phyloP scores from a whole-genome alignment of 1,140 invertebrate species.

The Plutomurus gul region DNA sequence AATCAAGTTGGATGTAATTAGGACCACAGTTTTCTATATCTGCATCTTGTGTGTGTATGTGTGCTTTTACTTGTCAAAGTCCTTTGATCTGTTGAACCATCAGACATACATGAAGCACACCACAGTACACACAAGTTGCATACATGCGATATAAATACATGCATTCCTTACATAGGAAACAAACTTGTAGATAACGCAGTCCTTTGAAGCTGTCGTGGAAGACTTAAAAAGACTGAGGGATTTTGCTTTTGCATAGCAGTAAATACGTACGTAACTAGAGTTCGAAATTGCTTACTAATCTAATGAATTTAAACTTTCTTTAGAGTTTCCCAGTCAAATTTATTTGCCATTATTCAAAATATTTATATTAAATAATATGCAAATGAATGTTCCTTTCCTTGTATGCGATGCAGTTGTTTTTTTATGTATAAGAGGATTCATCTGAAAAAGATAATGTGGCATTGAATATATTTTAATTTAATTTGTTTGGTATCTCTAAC shows the following conservation, averaged over 20 bases:
- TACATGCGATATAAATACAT: not conserved
- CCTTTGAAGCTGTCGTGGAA: not conserved
- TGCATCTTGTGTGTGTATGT: not conserved
- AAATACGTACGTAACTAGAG: too few relatives aligned
- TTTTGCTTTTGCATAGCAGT: not conserved
- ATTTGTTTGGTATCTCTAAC: not conserved
- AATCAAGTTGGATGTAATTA: constrained; percentile 39
- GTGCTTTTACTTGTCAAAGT: not conserved
- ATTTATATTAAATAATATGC: too few relatives aligned
- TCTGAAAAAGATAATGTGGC: not conserved
- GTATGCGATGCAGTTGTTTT: too few relatives aligned
- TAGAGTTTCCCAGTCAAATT: not conserved
- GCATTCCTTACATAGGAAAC: not conserved
- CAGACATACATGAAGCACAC: not conserved
- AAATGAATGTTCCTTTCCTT: too few relatives aligned
- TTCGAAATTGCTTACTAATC: not conserved
- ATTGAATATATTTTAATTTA: not conserved
- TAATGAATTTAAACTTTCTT: not conserved
- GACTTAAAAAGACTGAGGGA: constrained; percentile 15
- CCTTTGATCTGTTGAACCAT: constrained; percentile 7
- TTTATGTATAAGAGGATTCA: too few relatives aligned
- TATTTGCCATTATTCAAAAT: not conserved
- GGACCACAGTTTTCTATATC: constrained; percentile 34
- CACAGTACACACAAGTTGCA: not conserved
- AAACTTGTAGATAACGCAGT: not conserved